Conservation (phyloP, 2,888 invertebrate species). For the Troides aeacus region DNA sequence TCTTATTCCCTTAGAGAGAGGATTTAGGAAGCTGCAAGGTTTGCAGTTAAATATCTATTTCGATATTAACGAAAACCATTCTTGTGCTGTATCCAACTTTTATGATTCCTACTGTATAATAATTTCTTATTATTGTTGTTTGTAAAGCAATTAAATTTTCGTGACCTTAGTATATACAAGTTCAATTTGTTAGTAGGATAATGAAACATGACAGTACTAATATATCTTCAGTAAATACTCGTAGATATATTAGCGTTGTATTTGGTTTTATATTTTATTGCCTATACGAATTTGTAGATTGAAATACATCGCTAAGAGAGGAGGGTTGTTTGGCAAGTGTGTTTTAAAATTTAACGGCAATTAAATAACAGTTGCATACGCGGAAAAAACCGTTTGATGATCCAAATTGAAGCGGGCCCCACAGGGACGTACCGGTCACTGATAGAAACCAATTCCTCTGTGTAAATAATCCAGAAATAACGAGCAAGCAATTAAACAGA, state of each 20-base stretch:
- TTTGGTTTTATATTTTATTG: background rate
- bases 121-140: no score
- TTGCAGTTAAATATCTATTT: no score
- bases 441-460: slow-evolving; percentile 56
- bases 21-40: no score
- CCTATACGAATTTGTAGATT: background rate
- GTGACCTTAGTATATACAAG: no score
- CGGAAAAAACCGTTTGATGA: slow-evolving; percentile 58
- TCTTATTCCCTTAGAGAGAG: no score
- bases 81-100: no score
- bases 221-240: background rate
- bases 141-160: no score
- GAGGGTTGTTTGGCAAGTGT: slow-evolving; percentile 2
- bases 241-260: background rate
- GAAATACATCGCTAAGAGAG: background rate
- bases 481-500: slow-evolving; percentile 76
- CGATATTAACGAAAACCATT: no score
- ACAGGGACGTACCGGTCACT: slow-evolving; percentile 42
- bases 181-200: no score
- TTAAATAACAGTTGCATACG: slow-evolving; percentile 56
- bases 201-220: no score
- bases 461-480: slow-evolving; percentile 79
- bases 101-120: no score
- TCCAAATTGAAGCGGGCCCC: slow-evolving; percentile 45
- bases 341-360: slow-evolving; percentile 52